Percentiles rank a stretch among this genome's conserved stretches.
phyloP scores from a whole-genome alignment of 2,113 vertebrate genomes.

The Xiphorhynchus elegans region DNA sequence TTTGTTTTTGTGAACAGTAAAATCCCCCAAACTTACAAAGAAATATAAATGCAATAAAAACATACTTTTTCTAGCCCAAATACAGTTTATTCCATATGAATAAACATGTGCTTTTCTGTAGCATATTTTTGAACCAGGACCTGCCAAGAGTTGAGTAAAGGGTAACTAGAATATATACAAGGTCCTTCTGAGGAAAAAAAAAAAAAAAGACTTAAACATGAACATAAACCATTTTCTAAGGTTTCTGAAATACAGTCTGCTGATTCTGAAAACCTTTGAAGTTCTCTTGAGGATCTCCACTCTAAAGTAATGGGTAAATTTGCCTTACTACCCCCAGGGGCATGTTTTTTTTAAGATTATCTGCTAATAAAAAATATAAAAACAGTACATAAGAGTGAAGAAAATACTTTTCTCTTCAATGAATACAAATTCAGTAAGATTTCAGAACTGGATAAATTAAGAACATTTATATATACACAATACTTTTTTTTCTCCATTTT shows the following conservation, averaged over 20 bases:
- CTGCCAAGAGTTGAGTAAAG: neutral
- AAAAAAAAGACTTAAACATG: neutral
- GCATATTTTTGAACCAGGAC: neutral
- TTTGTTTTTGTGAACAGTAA: neutral
- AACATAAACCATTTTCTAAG: neutral
- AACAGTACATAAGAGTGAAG: neutral
- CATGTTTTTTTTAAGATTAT: neutral
- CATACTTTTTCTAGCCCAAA: neutral
- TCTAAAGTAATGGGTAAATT: neutral
- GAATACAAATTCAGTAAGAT: neutral
- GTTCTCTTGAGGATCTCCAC: neutral
- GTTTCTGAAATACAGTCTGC: neutral
- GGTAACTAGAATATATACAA: neutral
- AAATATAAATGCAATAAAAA: neutral
- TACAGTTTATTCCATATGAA: neutral
- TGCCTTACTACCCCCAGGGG: neutral
- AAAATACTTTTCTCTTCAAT: neutral
- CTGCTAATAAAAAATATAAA: neutral
- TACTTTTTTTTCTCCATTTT: neutral
- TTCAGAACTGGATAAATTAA: neutral
- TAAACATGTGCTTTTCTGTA: neutral
- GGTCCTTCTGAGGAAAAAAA: neutral
- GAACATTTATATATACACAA: neutral
- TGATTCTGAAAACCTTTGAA: neutral
- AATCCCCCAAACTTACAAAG: neutral